Base-by-base conservation (phyloP, 2,888 invertebrate genomes). In the Muscina levida region DNA sequence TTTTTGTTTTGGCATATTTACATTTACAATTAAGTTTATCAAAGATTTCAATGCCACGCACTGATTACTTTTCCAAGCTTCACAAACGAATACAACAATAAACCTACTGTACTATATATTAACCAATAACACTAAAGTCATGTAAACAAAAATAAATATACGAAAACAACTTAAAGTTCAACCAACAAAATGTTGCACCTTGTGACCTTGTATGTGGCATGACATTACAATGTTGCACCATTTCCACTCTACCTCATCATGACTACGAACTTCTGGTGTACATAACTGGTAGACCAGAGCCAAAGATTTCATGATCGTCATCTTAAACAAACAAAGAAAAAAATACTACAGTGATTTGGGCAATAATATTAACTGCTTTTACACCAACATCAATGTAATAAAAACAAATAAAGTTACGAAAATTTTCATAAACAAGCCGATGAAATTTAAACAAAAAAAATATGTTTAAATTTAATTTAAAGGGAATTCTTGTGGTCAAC, bases 31-130 rank as follows among this genome's bases (percentile, higher is more conserved):
- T 66, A 22, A 13, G 44, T 48, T 31, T 31, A 48, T 17, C 26
- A 17, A 46, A 71, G 39, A 46, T 75, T 79, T 79, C 71, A 72
- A 67, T 79, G 67, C 67, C 75, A 79, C 26, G 75, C 79, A 72
- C 79, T 79, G 62, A 59, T 79, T 79, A 72, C 31, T 59, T 13
- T 37, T 17, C 62, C 13, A 1, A 17, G 13, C 3, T 17, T 11
- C 15, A 66, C 22, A 37, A 22, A 57, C 6, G 46, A 17, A 39
- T 17, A 19, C 39, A 19, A 15, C 19, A 53, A 26, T 8, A 56
- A 51, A 17, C 59, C 59, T 62, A 59, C 57, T 51, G 15, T 24
- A 42, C n/a, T 31, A 26, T 2, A 57, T 15, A 48, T 31, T 4
- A 22, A 66, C 26, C 44, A 71, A 46, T 8, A 22, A 37, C 6